Evolutionary conservation across 2,113 vertebrate species (phyloP).

Genomic region (Xiphophorus couchianus): DNA sequence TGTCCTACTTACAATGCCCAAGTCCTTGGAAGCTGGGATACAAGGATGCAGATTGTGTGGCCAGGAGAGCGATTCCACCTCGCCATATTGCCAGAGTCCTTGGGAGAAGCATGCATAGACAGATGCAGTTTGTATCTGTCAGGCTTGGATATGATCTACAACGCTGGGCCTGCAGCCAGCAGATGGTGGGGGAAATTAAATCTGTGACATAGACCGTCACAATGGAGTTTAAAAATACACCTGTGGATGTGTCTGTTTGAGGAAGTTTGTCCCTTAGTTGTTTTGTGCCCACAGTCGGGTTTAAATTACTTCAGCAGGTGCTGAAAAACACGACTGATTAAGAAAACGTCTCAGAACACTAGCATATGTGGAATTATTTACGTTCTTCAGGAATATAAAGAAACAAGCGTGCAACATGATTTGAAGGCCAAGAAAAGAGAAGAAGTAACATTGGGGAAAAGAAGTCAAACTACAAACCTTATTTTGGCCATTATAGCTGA

Average conservation of each 20-base stretch:
- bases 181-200: slow-evolving; percentile 83
- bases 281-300: slow-evolving; percentile 5
- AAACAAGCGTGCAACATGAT: slow-evolving; percentile 13
- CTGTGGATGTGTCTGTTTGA: slow-evolving; percentile 51
- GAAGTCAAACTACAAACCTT: slow-evolving; percentile 56
- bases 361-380: not conserved
- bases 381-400: not conserved
- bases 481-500: slow-evolving; percentile 66
- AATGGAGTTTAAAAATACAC: slow-evolving; percentile 68
- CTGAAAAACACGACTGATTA: slow-evolving; percentile 26
- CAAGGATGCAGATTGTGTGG: slow-evolving; percentile 59
- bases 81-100: slow-evolving; percentile 78
- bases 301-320: slow-evolving; percentile 15
- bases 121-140: slow-evolving; percentile 82
- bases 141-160: slow-evolving; percentile 76
- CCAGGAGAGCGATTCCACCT: slow-evolving; percentile 59
- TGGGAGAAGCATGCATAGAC: slow-evolving; percentile 74
- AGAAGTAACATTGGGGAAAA: slow-evolving; percentile 46
- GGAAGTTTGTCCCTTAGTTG: slow-evolving; percentile 3
- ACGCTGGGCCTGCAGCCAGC: slow-evolving; percentile 76
- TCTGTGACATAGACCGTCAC: slow-evolving; percentile 69
- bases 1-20: slow-evolving; percentile 4
- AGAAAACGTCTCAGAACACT: not conserved
- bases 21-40: slow-evolving; percentile 53
- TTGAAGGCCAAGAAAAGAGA: not conserved